These are phyloP conservation scores for Meloe dianella DNA, from an alignment of 2,888 invertebrate genomes.

Conservation along the genomic window DNA sequence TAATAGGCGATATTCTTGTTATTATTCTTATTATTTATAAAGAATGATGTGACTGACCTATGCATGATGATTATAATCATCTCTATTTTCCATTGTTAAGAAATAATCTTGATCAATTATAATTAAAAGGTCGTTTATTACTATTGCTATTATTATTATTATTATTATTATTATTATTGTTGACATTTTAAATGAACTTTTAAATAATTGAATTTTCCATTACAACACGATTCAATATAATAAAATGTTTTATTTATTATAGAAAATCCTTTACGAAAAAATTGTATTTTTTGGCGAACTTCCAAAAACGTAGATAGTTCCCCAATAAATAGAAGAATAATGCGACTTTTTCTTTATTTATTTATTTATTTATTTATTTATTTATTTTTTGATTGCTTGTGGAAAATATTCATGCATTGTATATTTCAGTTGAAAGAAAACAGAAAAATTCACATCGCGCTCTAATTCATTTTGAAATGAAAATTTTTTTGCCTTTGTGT, in stretches of 20 bases:
- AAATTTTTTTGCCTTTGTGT: background rate
- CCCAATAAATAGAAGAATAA: background rate
- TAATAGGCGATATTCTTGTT: background rate
- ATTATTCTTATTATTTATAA: background rate
- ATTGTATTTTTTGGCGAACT: constrained; percentile 8
- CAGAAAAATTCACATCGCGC: background rate
- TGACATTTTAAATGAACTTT: constrained; percentile 2
- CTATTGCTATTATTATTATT: too few species aligned
- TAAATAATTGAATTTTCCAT: too few species aligned
- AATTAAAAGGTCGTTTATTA: background rate
- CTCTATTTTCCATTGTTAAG: background rate
- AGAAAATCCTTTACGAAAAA: background rate
- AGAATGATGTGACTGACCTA: constrained; percentile 17
- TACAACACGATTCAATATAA: too few species aligned
- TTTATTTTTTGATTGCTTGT: too few species aligned
- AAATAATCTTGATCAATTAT: constrained; percentile 1
- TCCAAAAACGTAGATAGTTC: constrained; percentile 26
- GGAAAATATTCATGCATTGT: too few species aligned
- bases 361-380: too few species aligned
- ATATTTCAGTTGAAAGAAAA: too few species aligned
- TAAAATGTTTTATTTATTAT: too few species aligned
- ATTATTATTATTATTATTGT: background rate
- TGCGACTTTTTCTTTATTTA: constrained; percentile 8
- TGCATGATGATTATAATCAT: background rate
- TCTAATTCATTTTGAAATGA: background rate